A percentile compares a stretch with the other conserved stretches of the same genome.
These are phyloP conservation scores for Actinia equina DNA, from an alignment of 64 coral and sea anemone genomes.

Conservation along the genomic window DNA sequence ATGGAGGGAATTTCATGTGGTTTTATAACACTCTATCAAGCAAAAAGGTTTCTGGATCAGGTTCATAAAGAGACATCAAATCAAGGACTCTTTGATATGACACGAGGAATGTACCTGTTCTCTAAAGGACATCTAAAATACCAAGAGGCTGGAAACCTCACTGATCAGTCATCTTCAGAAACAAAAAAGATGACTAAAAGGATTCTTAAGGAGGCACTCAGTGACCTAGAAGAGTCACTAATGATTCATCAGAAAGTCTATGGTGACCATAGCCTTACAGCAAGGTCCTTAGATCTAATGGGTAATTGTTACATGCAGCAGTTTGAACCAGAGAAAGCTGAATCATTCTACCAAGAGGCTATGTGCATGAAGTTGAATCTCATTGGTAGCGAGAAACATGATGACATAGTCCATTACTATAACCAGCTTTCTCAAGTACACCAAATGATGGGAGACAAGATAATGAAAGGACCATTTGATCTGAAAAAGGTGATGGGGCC, in stretches of 20 bases:
- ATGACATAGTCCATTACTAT: slow-evolving; percentile 39
- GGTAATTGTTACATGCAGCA: slow-evolving; percentile 36
- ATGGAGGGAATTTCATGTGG: slow-evolving; percentile 21
- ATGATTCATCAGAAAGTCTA: slow-evolving; percentile 8
- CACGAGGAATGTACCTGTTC: slow-evolving; percentile 1
- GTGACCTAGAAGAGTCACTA: background rate
- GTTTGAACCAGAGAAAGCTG: slow-evolving; percentile 29
- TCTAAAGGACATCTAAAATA: background rate
- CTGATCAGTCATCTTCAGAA: slow-evolving; percentile 13
- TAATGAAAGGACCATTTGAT: background rate
- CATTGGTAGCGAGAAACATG: slow-evolving; percentile 35
- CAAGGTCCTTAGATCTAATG: slow-evolving; percentile 44
- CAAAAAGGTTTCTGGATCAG: background rate
- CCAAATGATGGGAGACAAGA: slow-evolving; percentile 6
- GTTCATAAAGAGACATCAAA: background rate
- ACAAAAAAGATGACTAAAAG: background rate
- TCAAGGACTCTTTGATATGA: too few relatives aligned
- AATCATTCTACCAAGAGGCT: slow-evolving; percentile 3
- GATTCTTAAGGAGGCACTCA: background rate
- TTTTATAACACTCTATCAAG: slow-evolving; percentile 8
- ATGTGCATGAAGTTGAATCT: slow-evolving; percentile 35
- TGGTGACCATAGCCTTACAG: slow-evolving; percentile 19
- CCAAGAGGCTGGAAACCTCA: background rate
- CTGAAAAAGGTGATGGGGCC: too few relatives aligned
- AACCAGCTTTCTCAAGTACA: slow-evolving; percentile 45